Conservation (phyloP, 2,113 vertebrate species). For the Oreochromis aureus region DNA sequence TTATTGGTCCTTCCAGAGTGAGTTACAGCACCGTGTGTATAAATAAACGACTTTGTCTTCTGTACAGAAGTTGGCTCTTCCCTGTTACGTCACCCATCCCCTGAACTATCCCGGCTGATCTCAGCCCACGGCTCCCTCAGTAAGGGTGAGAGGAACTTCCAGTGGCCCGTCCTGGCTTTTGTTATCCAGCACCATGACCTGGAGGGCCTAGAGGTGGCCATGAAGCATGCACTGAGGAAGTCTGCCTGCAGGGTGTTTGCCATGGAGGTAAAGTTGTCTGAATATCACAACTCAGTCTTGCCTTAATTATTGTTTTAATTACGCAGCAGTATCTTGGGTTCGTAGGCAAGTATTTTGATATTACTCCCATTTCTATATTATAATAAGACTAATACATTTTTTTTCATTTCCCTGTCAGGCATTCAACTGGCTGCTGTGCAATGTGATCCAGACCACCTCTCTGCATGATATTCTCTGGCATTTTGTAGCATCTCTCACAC, state of each 20-base stretch:
- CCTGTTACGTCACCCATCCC: conserved; percentile 93
- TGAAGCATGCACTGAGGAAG: conserved; percentile 95
- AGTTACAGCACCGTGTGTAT: neutral
- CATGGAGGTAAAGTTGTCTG: conserved; percentile 83
- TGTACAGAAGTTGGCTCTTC: conserved; percentile 94
- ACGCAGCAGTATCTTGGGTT: neutral
- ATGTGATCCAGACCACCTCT: conserved; percentile 96
- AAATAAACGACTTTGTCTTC: neutral
- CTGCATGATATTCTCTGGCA: conserved; percentile 98
- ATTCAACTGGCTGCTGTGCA: conserved; percentile 98
- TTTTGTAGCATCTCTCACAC: conserved; percentile 96
- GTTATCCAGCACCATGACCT: conserved; percentile 98
- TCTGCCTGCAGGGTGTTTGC: conserved; percentile 97
- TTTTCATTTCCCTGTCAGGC: conserved; percentile 70
- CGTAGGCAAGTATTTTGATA: neutral
- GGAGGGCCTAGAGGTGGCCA: conserved; percentile 96
- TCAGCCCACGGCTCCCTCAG: conserved; percentile 96
- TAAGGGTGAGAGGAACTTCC: conserved; percentile 98
- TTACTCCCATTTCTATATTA: neutral
- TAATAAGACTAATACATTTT: neutral
- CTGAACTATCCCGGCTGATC: conserved; percentile 95
- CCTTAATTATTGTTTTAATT: neutral
- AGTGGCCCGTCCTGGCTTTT: conserved; percentile 97
- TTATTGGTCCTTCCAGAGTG: neutral
- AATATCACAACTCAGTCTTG: neutral